Evolutionary conservation across 2,113 vertebrate species (phyloP).

Genomic region (Sylvietta virens): DNA sequence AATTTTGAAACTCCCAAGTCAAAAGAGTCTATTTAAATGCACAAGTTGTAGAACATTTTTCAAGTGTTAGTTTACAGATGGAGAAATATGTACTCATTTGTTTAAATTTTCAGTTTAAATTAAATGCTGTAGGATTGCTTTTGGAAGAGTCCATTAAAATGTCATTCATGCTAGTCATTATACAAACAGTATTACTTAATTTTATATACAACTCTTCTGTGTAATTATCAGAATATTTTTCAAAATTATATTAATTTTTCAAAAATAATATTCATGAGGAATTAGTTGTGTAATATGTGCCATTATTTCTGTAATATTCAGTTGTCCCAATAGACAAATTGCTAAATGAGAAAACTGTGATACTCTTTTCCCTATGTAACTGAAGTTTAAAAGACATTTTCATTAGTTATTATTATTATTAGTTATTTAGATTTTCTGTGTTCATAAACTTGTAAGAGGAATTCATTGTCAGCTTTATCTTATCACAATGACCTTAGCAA

Average conservation of each 20-base stretch:
- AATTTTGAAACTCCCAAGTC: slow-evolving; percentile 1
- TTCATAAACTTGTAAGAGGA: neutral
- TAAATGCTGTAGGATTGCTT: neutral
- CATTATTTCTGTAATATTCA: neutral
- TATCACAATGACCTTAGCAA: neutral
- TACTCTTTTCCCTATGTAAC: slow-evolving; percentile 31
- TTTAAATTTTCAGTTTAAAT: neutral
- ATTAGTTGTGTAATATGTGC: neutral
- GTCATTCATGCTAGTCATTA: neutral
- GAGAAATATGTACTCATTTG: neutral
- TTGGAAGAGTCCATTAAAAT: neutral
- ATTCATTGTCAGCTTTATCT: neutral
- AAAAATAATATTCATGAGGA: neutral
- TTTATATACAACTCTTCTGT: slow-evolving; percentile 1
- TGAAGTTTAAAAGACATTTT: neutral
- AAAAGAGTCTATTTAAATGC: slow-evolving; percentile 7
- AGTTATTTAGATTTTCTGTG: neutral
- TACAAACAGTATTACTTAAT: neutral
- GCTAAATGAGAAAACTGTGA: neutral
- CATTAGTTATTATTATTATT: no score
- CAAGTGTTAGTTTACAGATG: neutral
- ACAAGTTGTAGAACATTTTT: slow-evolving; percentile 11
- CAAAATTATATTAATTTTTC: neutral
- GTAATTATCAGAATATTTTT: neutral
- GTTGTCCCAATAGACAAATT: neutral